Evolutionary conservation across 2,888 invertebrate species (phyloP), one percentile per base, ranked within the genome.

Genomic region (Aricia artaxerxes): DNA sequence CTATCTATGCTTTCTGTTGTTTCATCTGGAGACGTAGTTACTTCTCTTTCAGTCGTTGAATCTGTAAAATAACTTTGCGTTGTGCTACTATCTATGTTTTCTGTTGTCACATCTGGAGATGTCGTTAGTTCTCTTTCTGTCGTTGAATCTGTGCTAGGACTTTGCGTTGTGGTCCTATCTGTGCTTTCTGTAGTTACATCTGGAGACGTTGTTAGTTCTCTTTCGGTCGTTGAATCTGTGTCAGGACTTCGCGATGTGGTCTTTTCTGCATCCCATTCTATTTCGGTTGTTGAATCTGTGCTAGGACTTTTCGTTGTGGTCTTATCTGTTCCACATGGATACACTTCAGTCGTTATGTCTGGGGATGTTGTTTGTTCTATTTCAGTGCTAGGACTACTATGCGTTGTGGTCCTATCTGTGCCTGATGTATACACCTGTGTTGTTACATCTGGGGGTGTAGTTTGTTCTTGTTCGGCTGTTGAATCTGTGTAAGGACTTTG

Each of bases 41-140:
- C 53, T 16, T 77, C 9, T 1, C 4, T 13, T 1, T 40, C 53
- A 16, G 80, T 80, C 1, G 78, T 79, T 11, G n/a, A 24, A 78
- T 44, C 61, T 1, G 69, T 35, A 4, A 16, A 16, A 24, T 16
- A 6, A 16, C 13, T 2, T 35, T 9, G n/a, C 2, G 69, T 78
- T 24, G 78, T 78, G 0, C 3, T 31, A 0, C 24, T 44, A 7
- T 44, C 44, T 24, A 2, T 40, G 0, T 2, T 7, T 1, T 64
- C 31, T 61, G 79, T 77, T 4, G 57, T 69, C 16, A 13, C 4
- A 16, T 24, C 13, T 7, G 73, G 31, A 2, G 53, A 13, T 1
- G 61, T 77, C 1, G 81, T 81, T 1, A 49, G 78, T 16, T 78
- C 16, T 3, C 9, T 38, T 0, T n/a, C 24, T 2, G 80, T 80